Conservation (phyloP, 2,888 invertebrate species). For the Drosophila suboccidentalis region DNA sequence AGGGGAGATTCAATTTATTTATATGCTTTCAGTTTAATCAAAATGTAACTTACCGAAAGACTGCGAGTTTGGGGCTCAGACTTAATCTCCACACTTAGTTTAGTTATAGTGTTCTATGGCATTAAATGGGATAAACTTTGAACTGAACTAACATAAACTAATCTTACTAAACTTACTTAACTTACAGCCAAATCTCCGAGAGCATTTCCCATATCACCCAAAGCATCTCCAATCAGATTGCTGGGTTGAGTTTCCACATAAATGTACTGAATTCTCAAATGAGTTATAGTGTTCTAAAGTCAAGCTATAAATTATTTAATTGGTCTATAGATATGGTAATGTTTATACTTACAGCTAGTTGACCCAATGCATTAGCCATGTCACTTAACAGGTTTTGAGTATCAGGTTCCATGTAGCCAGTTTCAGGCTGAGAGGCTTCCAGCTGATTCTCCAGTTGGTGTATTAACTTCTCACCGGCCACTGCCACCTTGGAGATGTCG, state of each 20-base stretch:
- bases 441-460: constrained; percentile 37
- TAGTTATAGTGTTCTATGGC: constrained; percentile 55
- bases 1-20: not conserved
- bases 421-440: not conserved
- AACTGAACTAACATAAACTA: too few species aligned
- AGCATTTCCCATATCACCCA: constrained; percentile 34
- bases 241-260: constrained; percentile 21
- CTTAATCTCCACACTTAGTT: constrained; percentile 29
- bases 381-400: constrained; percentile 27
- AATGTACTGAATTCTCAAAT: constrained; percentile 18
- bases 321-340: not conserved
- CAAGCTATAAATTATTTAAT: not conserved
- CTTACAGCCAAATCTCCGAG: constrained; percentile 54
- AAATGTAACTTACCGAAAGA: constrained; percentile 48
- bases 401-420: not conserved
- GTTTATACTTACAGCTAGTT: constrained; percentile 50
- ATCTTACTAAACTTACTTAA: constrained; percentile 22
- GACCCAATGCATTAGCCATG: constrained; percentile 36
- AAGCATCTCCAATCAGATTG: constrained; percentile 38
- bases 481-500: constrained; percentile 48
- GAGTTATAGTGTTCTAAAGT: constrained; percentile 31
- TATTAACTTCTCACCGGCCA: constrained; percentile 43
- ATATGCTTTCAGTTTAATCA: not conserved
- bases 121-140: not conserved
- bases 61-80: constrained; percentile 3